These are phyloP conservation scores for Apotomis capreana DNA, from an alignment of 2,888 invertebrate genomes.

Conservation along the genomic window DNA sequence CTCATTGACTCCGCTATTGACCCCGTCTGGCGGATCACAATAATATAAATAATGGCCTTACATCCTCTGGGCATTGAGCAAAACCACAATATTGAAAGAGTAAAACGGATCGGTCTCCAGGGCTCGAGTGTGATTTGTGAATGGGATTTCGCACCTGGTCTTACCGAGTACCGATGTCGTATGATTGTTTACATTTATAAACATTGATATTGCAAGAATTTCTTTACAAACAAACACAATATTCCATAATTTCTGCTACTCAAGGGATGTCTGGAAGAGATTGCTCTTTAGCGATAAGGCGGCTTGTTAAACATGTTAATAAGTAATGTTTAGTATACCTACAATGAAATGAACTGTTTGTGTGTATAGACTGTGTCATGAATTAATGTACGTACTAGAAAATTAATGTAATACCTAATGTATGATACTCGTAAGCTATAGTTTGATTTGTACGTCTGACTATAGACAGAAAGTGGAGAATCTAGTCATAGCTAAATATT, in stretches of 20 bases:
- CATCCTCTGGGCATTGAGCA: constrained; percentile 67
- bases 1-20: constrained; percentile 81
- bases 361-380: too few relatives aligned
- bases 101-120: constrained; percentile 72
- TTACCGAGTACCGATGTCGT: constrained; percentile 19
- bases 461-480: too few relatives aligned
- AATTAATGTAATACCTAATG: too few relatives aligned
- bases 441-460: too few relatives aligned
- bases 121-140: constrained; percentile 56
- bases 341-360: too few relatives aligned
- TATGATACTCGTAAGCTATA: too few relatives aligned
- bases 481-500: too few relatives aligned
- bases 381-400: too few relatives aligned
- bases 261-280: too few relatives aligned
- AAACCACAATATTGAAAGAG: constrained; percentile 62
- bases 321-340: too few relatives aligned
- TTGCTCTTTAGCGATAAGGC: too few relatives aligned
- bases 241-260: not conserved
- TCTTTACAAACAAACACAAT: constrained; percentile 12
- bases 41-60: constrained; percentile 75
- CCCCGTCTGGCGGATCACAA: constrained; percentile 73
- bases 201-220: constrained; percentile 20
- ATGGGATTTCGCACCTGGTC: constrained; percentile 58
- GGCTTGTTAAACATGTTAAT: too few relatives aligned
- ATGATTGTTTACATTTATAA: constrained; percentile 13